Percentiles rank a stretch among this genome's conserved stretches.
These are phyloP conservation scores for Artemia sinica DNA, from an alignment of 2,888 invertebrate species.

Conservation along the genomic window DNA sequence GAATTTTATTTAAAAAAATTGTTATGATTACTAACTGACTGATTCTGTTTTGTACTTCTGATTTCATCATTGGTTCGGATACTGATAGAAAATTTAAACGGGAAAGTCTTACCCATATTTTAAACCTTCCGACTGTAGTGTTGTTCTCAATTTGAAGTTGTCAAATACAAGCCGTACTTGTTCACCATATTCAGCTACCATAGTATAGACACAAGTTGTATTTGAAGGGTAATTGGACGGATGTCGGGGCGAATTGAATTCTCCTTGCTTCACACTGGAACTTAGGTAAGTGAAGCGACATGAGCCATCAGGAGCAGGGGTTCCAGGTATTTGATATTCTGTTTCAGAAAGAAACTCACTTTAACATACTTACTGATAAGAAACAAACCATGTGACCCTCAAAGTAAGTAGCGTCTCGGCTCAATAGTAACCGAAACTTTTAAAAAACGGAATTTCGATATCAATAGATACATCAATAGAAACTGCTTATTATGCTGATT, in stretches of 20 bases:
- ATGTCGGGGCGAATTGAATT: constrained; percentile 88
- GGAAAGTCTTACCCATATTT: too few species aligned
- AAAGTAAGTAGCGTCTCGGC: background rate
- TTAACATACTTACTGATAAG: constrained; percentile 18
- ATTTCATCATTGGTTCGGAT: too few species aligned
- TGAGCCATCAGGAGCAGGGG: constrained; percentile 70
- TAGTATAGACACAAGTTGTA: constrained; percentile 76
- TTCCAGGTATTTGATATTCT: constrained; percentile 86
- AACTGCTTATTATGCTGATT: too few species aligned
- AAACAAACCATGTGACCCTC: background rate
- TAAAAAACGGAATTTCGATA: too few species aligned
- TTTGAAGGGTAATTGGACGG: constrained; percentile 90
- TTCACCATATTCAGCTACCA: constrained; percentile 60
- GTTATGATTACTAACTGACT: too few species aligned
- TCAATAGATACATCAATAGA: too few species aligned
- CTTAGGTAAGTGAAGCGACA: constrained; percentile 83
- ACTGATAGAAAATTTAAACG: too few species aligned
- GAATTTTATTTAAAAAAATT: too few species aligned
- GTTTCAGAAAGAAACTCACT: constrained; percentile 36
- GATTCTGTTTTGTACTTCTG: too few species aligned
- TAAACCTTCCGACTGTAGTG: too few species aligned
- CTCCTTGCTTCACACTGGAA: constrained; percentile 65
- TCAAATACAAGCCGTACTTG: constrained; percentile 79
- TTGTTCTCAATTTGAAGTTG: constrained; percentile 67
- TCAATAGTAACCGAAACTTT: too few species aligned